These are phyloP conservation scores for Ennomos erosarius DNA, from an alignment of 2,888 invertebrate genomes.

Conservation along the genomic window DNA sequence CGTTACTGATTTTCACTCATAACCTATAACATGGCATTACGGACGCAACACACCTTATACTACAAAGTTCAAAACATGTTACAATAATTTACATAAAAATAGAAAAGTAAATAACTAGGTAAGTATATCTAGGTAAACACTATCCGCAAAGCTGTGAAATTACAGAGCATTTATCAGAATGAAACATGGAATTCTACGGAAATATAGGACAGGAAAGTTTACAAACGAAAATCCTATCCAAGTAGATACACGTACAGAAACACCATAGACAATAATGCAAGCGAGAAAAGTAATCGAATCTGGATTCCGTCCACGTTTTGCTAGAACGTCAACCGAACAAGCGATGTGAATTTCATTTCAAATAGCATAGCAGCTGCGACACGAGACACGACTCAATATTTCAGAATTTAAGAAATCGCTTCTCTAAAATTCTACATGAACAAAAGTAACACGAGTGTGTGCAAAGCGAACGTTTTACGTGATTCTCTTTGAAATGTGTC, in stretches of 20 bases:
- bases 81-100: too few relatives aligned
- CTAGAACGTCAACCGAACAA: slow-evolving; percentile 29
- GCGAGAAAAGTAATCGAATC: slow-evolving; percentile 28
- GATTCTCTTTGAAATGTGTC: slow-evolving; percentile 3
- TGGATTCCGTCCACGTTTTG: slow-evolving; percentile 21
- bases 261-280: slow-evolving; percentile 23
- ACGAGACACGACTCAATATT: slow-evolving; percentile 29
- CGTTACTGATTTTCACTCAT: too few relatives aligned
- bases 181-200: too few relatives aligned
- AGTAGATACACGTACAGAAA: slow-evolving; percentile 16
- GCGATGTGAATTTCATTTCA: slow-evolving; percentile 27
- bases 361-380: slow-evolving; percentile 18
- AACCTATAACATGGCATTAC: too few relatives aligned
- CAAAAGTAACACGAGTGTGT: neutral
- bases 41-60: too few relatives aligned
- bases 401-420: slow-evolving; percentile 30
- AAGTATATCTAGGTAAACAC: too few relatives aligned
- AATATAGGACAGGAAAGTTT: neutral
- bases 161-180: too few relatives aligned
- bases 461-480: slow-evolving; percentile 1
- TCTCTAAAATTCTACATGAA: slow-evolving; percentile 23
- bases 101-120: too few relatives aligned
- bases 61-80: too few relatives aligned
- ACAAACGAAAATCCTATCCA: slow-evolving; percentile 2
- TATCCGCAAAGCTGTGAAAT: too few relatives aligned